Evolutionary conservation across 2,888 invertebrate genomes (phyloP).

Genomic region (Opisthograptis luteolata): DNA sequence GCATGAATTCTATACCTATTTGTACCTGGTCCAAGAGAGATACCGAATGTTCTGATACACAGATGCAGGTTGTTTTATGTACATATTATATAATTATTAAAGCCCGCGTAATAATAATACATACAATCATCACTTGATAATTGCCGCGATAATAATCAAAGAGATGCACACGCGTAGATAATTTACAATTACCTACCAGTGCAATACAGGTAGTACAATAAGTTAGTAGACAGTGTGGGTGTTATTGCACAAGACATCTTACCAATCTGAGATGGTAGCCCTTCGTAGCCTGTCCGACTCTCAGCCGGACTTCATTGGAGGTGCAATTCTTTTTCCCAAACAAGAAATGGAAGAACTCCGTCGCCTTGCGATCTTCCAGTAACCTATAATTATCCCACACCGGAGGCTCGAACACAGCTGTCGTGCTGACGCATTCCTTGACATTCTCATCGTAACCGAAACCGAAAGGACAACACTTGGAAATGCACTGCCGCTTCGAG

Average conservation of each 20-base stretch:
- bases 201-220: slow-evolving; percentile 5
- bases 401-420: slow-evolving; percentile 49
- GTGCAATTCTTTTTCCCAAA: slow-evolving; percentile 54
- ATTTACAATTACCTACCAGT: too few relatives aligned
- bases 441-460: slow-evolving; percentile 39
- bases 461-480: slow-evolving; percentile 65
- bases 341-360: slow-evolving; percentile 51
- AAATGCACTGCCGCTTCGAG: slow-evolving; percentile 48
- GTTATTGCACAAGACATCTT: slow-evolving; percentile 34
- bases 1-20: too few relatives aligned
- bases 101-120: too few relatives aligned
- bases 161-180: too few relatives aligned
- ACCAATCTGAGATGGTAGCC: slow-evolving; percentile 52
- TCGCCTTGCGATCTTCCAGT: slow-evolving; percentile 40
- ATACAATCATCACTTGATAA: too few relatives aligned
- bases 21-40: too few relatives aligned
- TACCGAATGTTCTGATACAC: too few relatives aligned
- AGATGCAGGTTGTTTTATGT: too few relatives aligned
- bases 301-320: slow-evolving; percentile 33
- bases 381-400: slow-evolving; percentile 49
- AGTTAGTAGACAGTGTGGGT: neutral
- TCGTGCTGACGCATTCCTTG: slow-evolving; percentile 46
- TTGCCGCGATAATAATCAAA: neutral
- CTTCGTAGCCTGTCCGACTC: slow-evolving; percentile 32
- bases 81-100: too few relatives aligned